phyloP scores from a whole-genome alignment of 2,888 invertebrate genomes.

The Cephonodes hylas region DNA sequence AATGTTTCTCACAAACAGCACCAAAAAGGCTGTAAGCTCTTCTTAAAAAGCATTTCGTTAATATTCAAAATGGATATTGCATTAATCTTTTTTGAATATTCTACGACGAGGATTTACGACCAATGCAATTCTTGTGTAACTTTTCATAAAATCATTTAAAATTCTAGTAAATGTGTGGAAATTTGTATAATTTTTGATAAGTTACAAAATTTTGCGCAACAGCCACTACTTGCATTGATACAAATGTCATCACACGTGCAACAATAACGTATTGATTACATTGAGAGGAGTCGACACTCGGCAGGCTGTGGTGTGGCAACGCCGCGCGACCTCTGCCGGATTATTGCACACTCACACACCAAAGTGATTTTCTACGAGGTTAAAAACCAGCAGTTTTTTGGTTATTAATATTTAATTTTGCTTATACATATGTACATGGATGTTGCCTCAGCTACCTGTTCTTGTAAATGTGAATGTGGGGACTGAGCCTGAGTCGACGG shows the following conservation, averaged over 20 bases:
- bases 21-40: too few species aligned
- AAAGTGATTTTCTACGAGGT: conserved; percentile 1
- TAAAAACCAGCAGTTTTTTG: not conserved
- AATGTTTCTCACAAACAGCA: too few species aligned
- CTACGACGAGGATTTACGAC: not conserved
- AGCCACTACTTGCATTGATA: not conserved
- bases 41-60: too few species aligned
- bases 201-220: not conserved
- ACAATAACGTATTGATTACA: not conserved
- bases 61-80: too few species aligned
- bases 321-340: not conserved
- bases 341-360: not conserved
- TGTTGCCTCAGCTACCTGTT: not conserved
- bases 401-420: not conserved
- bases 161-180: not conserved
- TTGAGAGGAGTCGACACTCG: not conserved
- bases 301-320: not conserved
- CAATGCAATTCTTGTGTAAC: not conserved
- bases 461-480: not conserved
- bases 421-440: not conserved
- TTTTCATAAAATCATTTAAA: too few species aligned
- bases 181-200: not conserved
- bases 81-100: too few species aligned
- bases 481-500: too few species aligned
- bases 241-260: not conserved